Evolutionary conservation across 2,113 vertebrate species (phyloP), one percentile per base, ranked within the genome.

Genomic region (Neotoma lepida): DNA sequence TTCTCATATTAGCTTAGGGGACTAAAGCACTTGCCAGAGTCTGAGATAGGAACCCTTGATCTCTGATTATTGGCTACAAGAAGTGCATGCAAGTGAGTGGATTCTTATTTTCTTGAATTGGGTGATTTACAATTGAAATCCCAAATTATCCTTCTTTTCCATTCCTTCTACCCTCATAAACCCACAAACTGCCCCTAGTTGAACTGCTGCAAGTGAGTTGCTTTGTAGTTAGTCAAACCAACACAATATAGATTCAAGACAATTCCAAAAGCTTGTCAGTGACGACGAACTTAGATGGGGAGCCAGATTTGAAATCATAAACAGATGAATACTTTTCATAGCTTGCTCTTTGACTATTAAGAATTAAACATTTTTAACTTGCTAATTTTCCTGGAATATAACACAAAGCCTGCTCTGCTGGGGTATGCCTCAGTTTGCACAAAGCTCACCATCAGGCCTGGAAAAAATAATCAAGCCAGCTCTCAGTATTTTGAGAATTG

Each of bases 251-350:
- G 58, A 88, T 71, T 86, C 95, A 86, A 92, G 91, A 30, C 14
- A 84, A n/a, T 91, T 91, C 58, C 81, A 88, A 86, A 91, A 64
- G 90, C 77, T 89, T 26, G 26, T 91, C 84, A 12, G 49, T 24
- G 73, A 86, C 58, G 46, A 86, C 41, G 87, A 68, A 86, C 92
- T 81, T 93, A 78, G 39, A 68, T 54, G 82, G 41, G 41, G 88
- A 95, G 81, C 70, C 96, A 96, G 77, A 24, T 89, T 88, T 86
- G 68, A 92, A 96, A 96, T 93, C 89, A 94, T 80, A 94, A 92
- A 94, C 46, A 93, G 71, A 91, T 90, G 86, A 88, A 56, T 94
- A 13, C 44, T 88, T 84, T 91, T 70, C 73, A 58, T 68, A 87
- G 86, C 49, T 94, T 89, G 49, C 86, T 89, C 44, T 74, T 88